Percentiles rank a stretch among this genome's conserved stretches.
phyloP scores from a whole-genome alignment of 2,113 vertebrate genomes.

The Trematocara nigrifrons region DNA sequence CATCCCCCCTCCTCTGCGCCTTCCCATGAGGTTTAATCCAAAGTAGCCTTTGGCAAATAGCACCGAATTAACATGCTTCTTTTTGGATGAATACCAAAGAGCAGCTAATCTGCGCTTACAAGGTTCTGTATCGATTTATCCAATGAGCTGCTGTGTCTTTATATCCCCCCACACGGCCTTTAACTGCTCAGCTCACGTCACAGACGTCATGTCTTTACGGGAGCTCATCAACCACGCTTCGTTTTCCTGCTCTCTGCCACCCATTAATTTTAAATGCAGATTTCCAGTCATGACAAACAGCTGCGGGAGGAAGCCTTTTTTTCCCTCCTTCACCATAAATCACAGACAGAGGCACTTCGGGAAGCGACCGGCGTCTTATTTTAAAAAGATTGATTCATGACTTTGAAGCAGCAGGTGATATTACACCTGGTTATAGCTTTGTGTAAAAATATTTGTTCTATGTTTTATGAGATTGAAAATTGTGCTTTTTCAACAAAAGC shows the following conservation, averaged over 20 bases:
- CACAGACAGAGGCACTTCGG: background rate
- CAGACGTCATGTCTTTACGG: background rate
- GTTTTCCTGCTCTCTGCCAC: background rate
- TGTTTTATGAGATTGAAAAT: background rate
- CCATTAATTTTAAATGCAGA: background rate
- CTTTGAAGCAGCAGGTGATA: background rate
- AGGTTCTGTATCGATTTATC: constrained; percentile 5
- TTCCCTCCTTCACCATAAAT: background rate
- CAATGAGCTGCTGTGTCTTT: background rate
- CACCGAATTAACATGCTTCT: background rate
- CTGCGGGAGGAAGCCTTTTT: background rate
- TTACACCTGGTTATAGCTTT: background rate
- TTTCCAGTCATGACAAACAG: background rate
- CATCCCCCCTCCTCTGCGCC: background rate
- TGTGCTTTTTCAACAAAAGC: background rate
- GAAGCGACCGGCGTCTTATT: background rate
- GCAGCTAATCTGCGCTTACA: background rate
- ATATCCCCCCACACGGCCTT: background rate
- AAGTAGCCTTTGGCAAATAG: background rate
- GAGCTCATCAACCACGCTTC: background rate
- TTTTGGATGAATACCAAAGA: constrained; percentile 1
- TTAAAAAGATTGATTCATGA: background rate
- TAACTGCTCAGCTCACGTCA: background rate
- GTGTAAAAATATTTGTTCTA: background rate
- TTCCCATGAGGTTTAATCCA: background rate